Evolutionary conservation across 2,113 vertebrate species (phyloP), one percentile per base, ranked within the genome.

Genomic region (Macheiramphus alcinus): DNA sequence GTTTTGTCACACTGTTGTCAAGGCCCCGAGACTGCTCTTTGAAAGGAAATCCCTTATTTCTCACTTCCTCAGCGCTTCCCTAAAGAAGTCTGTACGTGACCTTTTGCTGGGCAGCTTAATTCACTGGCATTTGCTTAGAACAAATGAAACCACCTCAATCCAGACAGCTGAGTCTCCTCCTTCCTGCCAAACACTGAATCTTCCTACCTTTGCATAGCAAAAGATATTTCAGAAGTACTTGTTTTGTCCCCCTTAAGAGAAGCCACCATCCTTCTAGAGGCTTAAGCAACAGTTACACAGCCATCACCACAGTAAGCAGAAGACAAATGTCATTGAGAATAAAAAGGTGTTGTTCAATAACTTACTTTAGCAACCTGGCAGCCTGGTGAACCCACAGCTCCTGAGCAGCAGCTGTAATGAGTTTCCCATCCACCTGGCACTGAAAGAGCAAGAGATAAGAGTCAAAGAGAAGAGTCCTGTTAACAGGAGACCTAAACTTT

Each of bases 381-480:
- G 43, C 99, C 99, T 15, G 97, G 93, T 68, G 98, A 98, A 15
- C 99, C 99, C 27, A 99, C 98, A 7, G 98, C 98, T 32, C 98
- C 99, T 0, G 99, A 98, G 91, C 99, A 99, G 97, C 99, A 99
- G 95, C 76, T 99, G 96, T 99, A 99, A 82, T 98, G 99, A 4
- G 99, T 99, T 96, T 99, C 99, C 99, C 99, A 99, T 90, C 99
- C 99, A 72, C 99, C 99, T 7, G 98, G 97, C 73, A 98, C 99
- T 99, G 94, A 6, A 74, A 93, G 14, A 85, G 71, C 59, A 81
- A 72, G 40, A 91, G 25, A n/a, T 0, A 31, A 71, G 23, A 45
- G 86, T 97, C 80, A 97, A 14, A 61, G 42, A 80, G 63, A 63
- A 72, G 15, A 75, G 5, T 68, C n/a, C 56, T 72, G 45, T 71